Percentiles rank a stretch among this genome's conserved stretches.
These are phyloP conservation scores for Bradypus variegatus DNA, from an alignment of 2,797 vertebrate species.

Conservation along the genomic window DNA sequence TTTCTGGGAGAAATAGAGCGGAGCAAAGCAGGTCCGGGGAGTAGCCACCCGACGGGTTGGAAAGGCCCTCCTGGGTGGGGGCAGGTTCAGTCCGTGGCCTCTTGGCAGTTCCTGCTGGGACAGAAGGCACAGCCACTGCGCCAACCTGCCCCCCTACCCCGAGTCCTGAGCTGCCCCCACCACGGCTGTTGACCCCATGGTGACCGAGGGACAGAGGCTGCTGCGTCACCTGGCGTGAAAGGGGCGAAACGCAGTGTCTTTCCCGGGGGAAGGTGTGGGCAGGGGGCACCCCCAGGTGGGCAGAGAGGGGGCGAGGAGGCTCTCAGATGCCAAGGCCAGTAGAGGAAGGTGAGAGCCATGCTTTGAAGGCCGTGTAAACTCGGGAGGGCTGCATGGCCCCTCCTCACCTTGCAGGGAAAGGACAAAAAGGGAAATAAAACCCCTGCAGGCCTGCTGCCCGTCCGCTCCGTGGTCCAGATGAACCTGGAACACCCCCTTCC, in stretches of 20 bases:
- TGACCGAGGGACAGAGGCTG: not conserved
- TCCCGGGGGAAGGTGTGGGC: not conserved
- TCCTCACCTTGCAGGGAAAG: not conserved
- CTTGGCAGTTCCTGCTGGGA: not conserved
- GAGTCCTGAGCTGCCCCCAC: not conserved
- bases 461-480: fast-evolving
- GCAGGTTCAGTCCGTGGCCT: not conserved
- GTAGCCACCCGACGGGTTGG: not conserved
- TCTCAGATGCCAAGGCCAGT: not conserved
- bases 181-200: too few species aligned
- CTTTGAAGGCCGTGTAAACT: too few species aligned
- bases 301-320: not conserved
- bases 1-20: too few species aligned
- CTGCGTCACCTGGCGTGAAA: too few species aligned
- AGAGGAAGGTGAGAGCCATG: fast-evolving
- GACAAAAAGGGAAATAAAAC: not conserved
- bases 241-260: too few species aligned
- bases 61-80: not conserved
- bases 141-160: too few species aligned
- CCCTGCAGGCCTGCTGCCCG: fast-evolving
- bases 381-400: too few species aligned
- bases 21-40: not conserved
- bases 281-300: not conserved
- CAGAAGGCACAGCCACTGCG: too few species aligned
- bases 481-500: fast-evolving